Conservation (phyloP, 2,797 vertebrate genomes). For the Kryptolebias ocellatus region DNA sequence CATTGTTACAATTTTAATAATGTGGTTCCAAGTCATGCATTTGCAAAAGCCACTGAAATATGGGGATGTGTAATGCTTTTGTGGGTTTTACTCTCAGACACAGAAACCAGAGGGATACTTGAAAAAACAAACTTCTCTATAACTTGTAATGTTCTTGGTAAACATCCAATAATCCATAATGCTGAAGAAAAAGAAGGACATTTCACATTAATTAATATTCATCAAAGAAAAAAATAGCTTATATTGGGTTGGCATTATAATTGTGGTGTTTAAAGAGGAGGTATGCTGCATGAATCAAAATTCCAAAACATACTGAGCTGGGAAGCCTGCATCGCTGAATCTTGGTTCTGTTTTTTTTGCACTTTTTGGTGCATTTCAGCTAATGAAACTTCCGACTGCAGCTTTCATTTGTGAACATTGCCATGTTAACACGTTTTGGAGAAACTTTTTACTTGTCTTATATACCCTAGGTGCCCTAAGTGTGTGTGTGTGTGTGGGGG, state of each 20-base stretch:
- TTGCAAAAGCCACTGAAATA: slow-evolving; percentile 62
- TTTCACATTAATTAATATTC: slow-evolving; percentile 30
- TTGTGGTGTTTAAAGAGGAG: slow-evolving; percentile 27
- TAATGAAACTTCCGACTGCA: slow-evolving; percentile 62
- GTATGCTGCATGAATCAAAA: slow-evolving; percentile 20
- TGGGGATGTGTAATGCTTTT: slow-evolving; percentile 52
- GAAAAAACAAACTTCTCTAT: slow-evolving; percentile 22
- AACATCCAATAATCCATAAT: slow-evolving; percentile 52
- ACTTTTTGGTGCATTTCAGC: slow-evolving; percentile 47
- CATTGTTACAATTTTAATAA: slow-evolving; percentile 43
- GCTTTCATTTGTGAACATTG: slow-evolving; percentile 60
- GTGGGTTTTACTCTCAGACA: slow-evolving; percentile 43
- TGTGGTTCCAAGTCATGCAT: slow-evolving; percentile 63
- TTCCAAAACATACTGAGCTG: slow-evolving; percentile 26
- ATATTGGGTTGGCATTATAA: slow-evolving; percentile 29
- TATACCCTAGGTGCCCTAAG: slow-evolving; percentile 32
- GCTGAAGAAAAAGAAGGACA: slow-evolving; percentile 23
- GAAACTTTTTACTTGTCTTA: slow-evolving; percentile 60
- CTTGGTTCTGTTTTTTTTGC: slow-evolving; percentile 57
- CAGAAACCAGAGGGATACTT: slow-evolving; percentile 36
- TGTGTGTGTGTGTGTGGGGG: no score
- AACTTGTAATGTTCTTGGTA: slow-evolving; percentile 48
- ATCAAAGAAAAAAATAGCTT: slow-evolving; percentile 34
- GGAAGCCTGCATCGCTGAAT: slow-evolving; percentile 23
- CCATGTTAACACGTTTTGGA: slow-evolving; percentile 50